phyloP scores from a whole-genome alignment of 2,113 vertebrate species.

The Brachyhypopomus gauderio region DNA sequence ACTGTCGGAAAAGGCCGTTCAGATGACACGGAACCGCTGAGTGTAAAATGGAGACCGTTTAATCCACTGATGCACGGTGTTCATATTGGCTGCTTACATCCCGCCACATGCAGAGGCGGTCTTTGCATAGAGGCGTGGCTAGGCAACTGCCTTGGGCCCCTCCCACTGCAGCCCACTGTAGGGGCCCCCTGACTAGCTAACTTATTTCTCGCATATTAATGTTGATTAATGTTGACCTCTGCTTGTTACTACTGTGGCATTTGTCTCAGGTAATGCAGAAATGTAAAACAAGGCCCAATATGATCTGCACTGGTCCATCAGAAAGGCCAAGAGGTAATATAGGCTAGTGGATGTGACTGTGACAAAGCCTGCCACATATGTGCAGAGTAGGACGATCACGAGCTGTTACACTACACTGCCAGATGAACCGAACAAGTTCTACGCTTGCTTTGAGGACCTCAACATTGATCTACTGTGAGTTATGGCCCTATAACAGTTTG shows the following conservation, averaged over 20 bases:
- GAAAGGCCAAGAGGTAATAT: not conserved
- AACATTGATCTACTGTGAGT: not conserved
- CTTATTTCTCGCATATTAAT: no score
- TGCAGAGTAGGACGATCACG: not conserved
- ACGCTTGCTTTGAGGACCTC: not conserved
- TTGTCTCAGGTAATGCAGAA: not conserved
- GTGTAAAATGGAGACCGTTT: not conserved
- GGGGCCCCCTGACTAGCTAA: no score
- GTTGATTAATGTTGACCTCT: no score
- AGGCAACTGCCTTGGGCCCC: no score
- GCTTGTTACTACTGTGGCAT: not conserved
- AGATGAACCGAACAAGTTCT: not conserved
- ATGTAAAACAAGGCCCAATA: not conserved
- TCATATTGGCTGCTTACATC: not conserved
- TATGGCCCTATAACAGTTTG: not conserved
- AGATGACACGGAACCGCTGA: not conserved
- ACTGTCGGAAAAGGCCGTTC: no score
- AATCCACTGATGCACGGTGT: not conserved
- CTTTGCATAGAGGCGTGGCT: no score
- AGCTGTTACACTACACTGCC: not conserved
- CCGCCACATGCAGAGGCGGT: not conserved
- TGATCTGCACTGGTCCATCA: not conserved
- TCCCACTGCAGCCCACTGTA: no score
- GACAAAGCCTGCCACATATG: not conserved
- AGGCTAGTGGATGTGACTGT: not conserved